Evolutionary conservation across 2,888 invertebrate species (phyloP), one percentile per base, ranked within the genome.

Genomic region (Gasteruption jaculator): DNA sequence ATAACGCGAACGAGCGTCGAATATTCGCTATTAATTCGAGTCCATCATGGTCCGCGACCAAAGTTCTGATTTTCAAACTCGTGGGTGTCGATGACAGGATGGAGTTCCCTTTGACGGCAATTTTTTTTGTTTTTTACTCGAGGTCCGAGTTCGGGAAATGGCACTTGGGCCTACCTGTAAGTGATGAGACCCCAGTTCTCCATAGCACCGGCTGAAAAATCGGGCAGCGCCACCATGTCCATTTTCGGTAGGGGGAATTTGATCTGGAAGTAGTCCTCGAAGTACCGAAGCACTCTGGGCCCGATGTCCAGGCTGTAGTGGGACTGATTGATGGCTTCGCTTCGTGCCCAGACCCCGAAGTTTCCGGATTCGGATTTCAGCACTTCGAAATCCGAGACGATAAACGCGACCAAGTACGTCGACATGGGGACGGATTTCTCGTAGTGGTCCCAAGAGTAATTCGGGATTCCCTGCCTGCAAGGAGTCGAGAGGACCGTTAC

Each of bases 191-290:
- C 93, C 92, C 93, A 93, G 63, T 93, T 94, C 65, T 80, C 92
- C 91, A 92, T 92, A 1, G 91, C 92, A 0, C 88, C 90, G 2
- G 89, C 87, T 37, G 83, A 81, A 63, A 92, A 93, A 66, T 93
- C 92, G 0, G 93, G 92, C 43, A 94, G 72, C 0, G 92, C 93
- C n/a, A 91, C 83, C 87, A 92, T 88, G 65, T 94, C 93, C 43
- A 89, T 81, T 72, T 92, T 92, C 0, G 86, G 83, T 42, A 92
- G 61, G 0, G 89, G 88, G 59, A 87, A 92, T 25, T 82, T 75
- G 24, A 88, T 82, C 56, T 82, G 79, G 62, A 92, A 91, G 56
- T 83, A 89, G 2, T 82, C 75, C 57, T 88, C 88, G 43, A 84
- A 78, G 53, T 81, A 86, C 34, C 76, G 76, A 0, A 95, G 68